phyloP scores from a whole-genome alignment of 2,888 invertebrate genomes.

The Dasysyrphus albostriatus region DNA sequence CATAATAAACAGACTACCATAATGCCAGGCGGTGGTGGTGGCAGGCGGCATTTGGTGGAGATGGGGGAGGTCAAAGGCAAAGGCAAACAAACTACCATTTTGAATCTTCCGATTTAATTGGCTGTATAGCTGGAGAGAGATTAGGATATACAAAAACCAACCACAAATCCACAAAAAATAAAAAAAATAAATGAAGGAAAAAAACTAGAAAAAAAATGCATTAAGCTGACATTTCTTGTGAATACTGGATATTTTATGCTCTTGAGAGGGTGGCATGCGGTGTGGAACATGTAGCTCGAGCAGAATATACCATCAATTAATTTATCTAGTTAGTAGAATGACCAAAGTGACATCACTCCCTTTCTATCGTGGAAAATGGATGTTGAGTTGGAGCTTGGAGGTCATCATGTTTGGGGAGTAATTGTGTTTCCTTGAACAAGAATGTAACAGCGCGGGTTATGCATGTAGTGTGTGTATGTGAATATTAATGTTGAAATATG shows the following conservation, averaged over 20 bases:
- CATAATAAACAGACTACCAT: constrained; percentile 47
- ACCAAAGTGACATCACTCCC: constrained; percentile 53
- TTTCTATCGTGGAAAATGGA: constrained; percentile 33
- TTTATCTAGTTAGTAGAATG: constrained; percentile 53
- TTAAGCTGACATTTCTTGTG: constrained; percentile 53
- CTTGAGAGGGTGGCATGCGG: not conserved
- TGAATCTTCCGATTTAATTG: constrained; percentile 58
- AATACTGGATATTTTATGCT: constrained; percentile 5
- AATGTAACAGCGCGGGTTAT: constrained; percentile 28
- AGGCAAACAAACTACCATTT: constrained; percentile 34
- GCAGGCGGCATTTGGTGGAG: not conserved
- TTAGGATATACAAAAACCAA: constrained; percentile 37
- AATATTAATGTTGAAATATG: constrained; percentile 38
- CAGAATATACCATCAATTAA: constrained; percentile 59
- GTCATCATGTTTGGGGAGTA: constrained; percentile 44
- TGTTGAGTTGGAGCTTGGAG: constrained; percentile 44
- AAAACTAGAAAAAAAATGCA: constrained; percentile 45
- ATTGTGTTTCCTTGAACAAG: constrained; percentile 43
- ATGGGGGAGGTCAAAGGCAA: not conserved
- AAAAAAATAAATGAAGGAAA: not conserved
- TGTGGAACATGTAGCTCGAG: constrained; percentile 20
- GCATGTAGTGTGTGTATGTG: too few relatives aligned
- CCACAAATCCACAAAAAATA: constrained; percentile 24
- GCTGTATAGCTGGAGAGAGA: constrained; percentile 45
- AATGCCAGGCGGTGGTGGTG: not conserved